A percentile compares a stretch with the other conserved stretches of the same genome.
Evolutionary conservation across 2,113 vertebrate genomes (phyloP).

Genomic region (Columba janthina): DNA sequence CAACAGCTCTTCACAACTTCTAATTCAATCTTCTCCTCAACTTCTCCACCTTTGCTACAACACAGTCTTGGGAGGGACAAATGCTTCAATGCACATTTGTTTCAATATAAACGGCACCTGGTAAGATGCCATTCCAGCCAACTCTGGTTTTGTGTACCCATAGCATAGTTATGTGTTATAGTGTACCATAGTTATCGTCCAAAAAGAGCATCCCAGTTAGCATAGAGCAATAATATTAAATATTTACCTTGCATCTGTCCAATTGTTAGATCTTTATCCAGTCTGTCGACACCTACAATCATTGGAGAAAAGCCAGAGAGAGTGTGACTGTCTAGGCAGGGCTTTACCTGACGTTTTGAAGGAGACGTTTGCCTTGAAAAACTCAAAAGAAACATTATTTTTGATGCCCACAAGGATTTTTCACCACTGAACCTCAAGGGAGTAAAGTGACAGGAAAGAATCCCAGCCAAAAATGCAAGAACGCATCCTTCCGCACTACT

Average conservation of each 20-base stretch:
- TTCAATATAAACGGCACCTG: neutral
- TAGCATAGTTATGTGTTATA: neutral
- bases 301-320: neutral
- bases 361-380: neutral
- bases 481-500: neutral
- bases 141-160: accelerated
- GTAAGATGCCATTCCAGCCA: neutral
- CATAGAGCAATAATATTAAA: neutral
- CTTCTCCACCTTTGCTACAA: neutral
- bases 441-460: neutral
- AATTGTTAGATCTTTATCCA: constrained; percentile 99
- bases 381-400: neutral
- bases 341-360: neutral
- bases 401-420: neutral
- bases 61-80: neutral
- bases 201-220: neutral
- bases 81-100: neutral
- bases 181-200: neutral
- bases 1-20: neutral
- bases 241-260: constrained; percentile 97
- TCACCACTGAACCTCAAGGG: neutral
- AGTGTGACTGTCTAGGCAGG: neutral
- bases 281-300: constrained; percentile 90
- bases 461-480: neutral
- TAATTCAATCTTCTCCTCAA: neutral